phyloP scores from a whole-genome alignment of 2,888 invertebrate species.

The Leucophenga maculata region DNA sequence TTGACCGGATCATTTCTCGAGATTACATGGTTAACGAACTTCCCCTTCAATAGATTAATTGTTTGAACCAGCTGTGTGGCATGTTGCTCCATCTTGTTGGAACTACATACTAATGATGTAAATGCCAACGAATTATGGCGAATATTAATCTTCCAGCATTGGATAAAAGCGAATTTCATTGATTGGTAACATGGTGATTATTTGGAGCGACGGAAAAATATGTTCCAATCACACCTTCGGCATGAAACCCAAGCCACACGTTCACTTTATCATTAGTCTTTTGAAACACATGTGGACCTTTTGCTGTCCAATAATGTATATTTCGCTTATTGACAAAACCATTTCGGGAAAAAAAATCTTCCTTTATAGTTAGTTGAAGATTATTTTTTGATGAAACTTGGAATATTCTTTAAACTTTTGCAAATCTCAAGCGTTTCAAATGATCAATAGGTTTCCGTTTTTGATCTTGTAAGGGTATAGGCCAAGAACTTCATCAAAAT shows the following conservation, averaged over 20 bases:
- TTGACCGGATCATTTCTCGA: background rate
- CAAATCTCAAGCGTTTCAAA: background rate
- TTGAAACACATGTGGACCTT: background rate
- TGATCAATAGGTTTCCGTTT: background rate
- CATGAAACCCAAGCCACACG: background rate
- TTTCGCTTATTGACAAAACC: background rate
- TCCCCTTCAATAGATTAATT: background rate
- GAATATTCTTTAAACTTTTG: background rate
- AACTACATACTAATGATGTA: no score
- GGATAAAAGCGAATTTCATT: background rate
- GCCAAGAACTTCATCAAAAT: background rate
- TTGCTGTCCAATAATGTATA: background rate
- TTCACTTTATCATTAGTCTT: background rate
- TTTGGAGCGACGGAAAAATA: background rate
- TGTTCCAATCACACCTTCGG: background rate
- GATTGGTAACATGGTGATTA: background rate
- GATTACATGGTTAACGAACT: background rate
- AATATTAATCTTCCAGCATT: background rate
- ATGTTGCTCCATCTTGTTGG: background rate
- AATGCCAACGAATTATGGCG: no score
- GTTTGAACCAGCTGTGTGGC: background rate
- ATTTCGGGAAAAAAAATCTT: background rate
- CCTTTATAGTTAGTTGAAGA: background rate
- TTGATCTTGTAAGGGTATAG: no score
- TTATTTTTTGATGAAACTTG: background rate